Conservation (phyloP, 1,140 invertebrate genomes). For the Melipona quadrifasciata region DNA sequence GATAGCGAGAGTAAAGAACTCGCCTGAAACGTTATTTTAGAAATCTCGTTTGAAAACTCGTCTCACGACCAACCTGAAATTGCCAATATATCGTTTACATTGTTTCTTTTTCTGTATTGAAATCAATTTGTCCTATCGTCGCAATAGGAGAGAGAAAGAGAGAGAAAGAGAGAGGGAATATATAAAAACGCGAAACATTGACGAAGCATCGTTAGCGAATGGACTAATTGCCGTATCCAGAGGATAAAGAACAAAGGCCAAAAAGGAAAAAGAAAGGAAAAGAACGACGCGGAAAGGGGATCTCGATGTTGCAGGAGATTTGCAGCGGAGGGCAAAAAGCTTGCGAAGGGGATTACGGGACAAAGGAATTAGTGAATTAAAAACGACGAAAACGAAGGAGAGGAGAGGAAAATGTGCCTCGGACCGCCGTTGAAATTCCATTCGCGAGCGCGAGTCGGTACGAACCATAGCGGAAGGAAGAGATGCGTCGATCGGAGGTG, state of each 20-base stretch:
- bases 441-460: not conserved
- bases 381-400: not conserved
- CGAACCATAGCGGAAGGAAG: not conserved
- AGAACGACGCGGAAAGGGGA: not conserved
- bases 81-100: not conserved
- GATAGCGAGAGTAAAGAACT: not conserved
- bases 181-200: not conserved
- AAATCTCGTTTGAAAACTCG: not conserved
- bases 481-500: not conserved
- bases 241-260: too few relatives aligned
- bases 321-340: conserved; percentile 15
- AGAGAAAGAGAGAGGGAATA: too few relatives aligned
- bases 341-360: conserved; percentile 15
- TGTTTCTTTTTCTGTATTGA: not conserved
- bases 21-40: not conserved
- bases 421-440: conserved; percentile 14
- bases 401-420: not conserved
- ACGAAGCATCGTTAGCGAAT: not conserved
- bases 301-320: not conserved
- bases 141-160: not conserved
- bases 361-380: conserved; percentile 15
- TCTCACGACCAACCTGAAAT: too few relatives aligned
- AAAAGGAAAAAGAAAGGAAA: not conserved
- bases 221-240: not conserved
- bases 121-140: not conserved